These are phyloP conservation scores for Pectinophora gossypiella DNA, from an alignment of 1,140 invertebrate species.

Conservation along the genomic window DNA sequence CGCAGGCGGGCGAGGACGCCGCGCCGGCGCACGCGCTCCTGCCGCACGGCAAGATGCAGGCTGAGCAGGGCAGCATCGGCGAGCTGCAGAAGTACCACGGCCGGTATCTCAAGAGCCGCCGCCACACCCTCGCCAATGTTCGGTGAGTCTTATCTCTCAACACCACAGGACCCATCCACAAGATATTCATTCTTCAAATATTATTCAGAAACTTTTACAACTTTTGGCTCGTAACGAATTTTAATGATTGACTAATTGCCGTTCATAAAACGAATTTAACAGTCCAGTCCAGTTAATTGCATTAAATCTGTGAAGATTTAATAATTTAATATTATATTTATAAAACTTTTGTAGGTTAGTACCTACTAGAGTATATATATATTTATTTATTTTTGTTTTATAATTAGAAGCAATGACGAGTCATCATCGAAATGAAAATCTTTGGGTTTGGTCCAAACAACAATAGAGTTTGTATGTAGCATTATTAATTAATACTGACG, in stretches of 20 bases:
- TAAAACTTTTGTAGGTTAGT: no score
- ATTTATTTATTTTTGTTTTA: no score
- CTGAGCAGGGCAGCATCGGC: constrained; percentile 90
- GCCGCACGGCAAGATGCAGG: constrained; percentile 85
- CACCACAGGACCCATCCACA: no score
- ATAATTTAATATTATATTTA: no score
- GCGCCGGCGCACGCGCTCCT: constrained; percentile 38
- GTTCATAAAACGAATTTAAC: background rate
- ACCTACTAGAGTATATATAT: no score
- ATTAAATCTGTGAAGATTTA: background rate
- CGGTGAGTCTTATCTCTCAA: constrained; percentile 84
- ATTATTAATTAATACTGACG: background rate
- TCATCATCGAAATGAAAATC: background rate
- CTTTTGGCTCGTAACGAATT: background rate
- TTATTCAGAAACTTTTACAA: no score
- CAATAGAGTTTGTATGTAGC: background rate
- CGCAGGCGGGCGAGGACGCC: constrained; percentile 45
- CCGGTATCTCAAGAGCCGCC: constrained; percentile 85
- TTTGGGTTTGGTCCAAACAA: background rate
- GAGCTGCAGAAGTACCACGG: constrained; percentile 91
- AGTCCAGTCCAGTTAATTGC: background rate
- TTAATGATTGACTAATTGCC: background rate
- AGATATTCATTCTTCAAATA: no score
- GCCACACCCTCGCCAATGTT: constrained; percentile 91
- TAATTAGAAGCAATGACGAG: background rate